A percentile compares a stretch with the other conserved stretches of the same genome.
Evolutionary conservation across 1,140 invertebrate genomes (phyloP).

Genomic region (Bombyx mori): ASM3026992v2 NC_085116.1:2585501-2586000

Average conservation of each 20-base stretch:
- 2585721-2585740: constrained; percentile 8
- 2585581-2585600: neutral
- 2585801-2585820: constrained; percentile 25
- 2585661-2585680: constrained; percentile 2
- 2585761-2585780: constrained; percentile 14
- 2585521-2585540: too few relatives aligned
- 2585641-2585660: neutral
- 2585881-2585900: constrained; percentile 16
- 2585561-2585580: too few relatives aligned
- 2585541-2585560: too few relatives aligned
- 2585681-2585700: constrained; percentile 4
- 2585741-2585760: constrained; percentile 4
- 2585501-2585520: too few relatives aligned
- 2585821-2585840: constrained; percentile 35
- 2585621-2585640: neutral
- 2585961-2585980: constrained; percentile 36
- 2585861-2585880: constrained; percentile 1
- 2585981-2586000: constrained; percentile 36
- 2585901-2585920: constrained; percentile 31
- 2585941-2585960: neutral
- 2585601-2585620: neutral
- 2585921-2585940: constrained; percentile 31
- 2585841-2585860: constrained; percentile 10
- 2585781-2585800: constrained; percentile 23
- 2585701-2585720: constrained; percentile 6